Evolutionary conservation across 2,888 invertebrate species (phyloP), one percentile per base, ranked within the genome.

Genomic region (Diarsia rubi): DNA sequence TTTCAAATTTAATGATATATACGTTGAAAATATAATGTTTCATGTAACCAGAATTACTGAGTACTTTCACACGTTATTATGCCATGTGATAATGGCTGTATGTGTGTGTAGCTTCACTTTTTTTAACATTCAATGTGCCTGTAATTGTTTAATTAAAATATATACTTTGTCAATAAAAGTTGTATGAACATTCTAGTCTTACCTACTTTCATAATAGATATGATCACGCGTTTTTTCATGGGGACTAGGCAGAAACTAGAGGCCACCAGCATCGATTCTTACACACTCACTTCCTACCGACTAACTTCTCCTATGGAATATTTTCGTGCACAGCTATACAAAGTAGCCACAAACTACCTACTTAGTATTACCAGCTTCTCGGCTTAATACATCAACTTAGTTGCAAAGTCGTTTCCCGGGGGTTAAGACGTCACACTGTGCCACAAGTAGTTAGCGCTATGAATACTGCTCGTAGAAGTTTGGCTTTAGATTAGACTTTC

Each of bases 361-460:
- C 65, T 52, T 59, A 42, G n/a, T 21, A 21, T 64, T 45, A 57
- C 54, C 44, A 64, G 45, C 42, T 62, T 42, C 69, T 49, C 42
- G 47, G 75, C 62, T 49, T 72, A 81, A 80, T 77, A 69, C 44
- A 70, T 72, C 72, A 80, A 68, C 37, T 69, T 49, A 76, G 77
- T 70, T 64, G 21, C n/a, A 16, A 62, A 72, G 57, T 71, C 44
- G 27, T 52, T 65, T 81, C 77, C 72, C 68, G 19, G 2, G 19
- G 45, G 80, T 45, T 31, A 54, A 24, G 12, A 69, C 52, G 82
- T 72, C 75, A 63, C 45, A 49, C 24, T 31, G 27, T 21, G 42
- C 59, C 63, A 52, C 60, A 69, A 75, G 44, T 65, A 65, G 37
- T 52, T 73, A 79, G 73, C 45, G n/a, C 66, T 69, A 54, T 75